phyloP scores from a whole-genome alignment of 2,888 invertebrate genomes.

The Macaria liturata region DNA sequence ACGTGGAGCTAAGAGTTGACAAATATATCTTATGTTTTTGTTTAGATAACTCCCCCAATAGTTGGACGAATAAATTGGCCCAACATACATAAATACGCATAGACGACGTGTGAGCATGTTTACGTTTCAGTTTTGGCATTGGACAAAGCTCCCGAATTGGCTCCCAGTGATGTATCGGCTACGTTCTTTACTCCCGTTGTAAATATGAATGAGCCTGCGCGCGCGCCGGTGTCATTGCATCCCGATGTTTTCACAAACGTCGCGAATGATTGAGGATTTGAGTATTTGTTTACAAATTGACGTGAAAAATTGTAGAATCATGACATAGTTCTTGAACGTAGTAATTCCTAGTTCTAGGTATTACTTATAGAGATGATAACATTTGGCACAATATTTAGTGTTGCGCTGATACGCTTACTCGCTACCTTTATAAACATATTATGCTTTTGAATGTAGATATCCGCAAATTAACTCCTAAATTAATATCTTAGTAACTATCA shows the following conservation, averaged over 20 bases:
- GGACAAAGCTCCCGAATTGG: slow-evolving; percentile 70
- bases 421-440: too few relatives aligned
- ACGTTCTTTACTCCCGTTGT: slow-evolving; percentile 54
- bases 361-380: too few relatives aligned
- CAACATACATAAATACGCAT: slow-evolving; percentile 14
- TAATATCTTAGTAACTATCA: too few relatives aligned
- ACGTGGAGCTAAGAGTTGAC: too few relatives aligned
- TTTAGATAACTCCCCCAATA: too few relatives aligned
- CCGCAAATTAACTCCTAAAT: too few relatives aligned
- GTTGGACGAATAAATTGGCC: not conserved
- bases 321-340: slow-evolving; percentile 7
- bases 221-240: slow-evolving; percentile 37
- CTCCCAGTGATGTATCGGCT: slow-evolving; percentile 63
- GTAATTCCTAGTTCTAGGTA: too few relatives aligned
- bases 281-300: slow-evolving; percentile 30
- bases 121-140: slow-evolving; percentile 76
- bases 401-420: too few relatives aligned
- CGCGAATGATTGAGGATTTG: slow-evolving; percentile 26
- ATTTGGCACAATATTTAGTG: too few relatives aligned
- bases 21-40: too few relatives aligned
- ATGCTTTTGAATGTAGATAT: too few relatives aligned
- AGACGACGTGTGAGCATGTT: slow-evolving; percentile 53
- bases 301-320: slow-evolving; percentile 24
- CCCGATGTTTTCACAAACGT: slow-evolving; percentile 28
- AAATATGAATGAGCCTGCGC: slow-evolving; percentile 54